Evolutionary conservation across 2,113 vertebrate genomes (phyloP).

Genomic region (Lophochroa leadbeateri): DNA sequence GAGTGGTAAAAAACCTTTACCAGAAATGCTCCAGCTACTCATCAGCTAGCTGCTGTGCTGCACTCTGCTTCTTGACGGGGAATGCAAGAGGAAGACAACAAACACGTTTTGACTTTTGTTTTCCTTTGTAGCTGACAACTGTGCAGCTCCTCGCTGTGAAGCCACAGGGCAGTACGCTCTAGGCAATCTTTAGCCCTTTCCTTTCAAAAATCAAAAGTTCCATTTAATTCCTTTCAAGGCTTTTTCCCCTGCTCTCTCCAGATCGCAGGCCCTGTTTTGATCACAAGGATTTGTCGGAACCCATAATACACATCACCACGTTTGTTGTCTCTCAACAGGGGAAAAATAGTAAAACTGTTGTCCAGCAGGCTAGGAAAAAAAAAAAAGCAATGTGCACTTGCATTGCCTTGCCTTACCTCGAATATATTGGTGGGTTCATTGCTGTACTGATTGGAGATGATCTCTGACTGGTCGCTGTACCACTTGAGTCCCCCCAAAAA

Average conservation of each 20-base stretch:
- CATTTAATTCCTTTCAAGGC: neutral
- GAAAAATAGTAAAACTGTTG: neutral
- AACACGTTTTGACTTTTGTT: slow-evolving; percentile 1
- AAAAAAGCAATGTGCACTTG: neutral
- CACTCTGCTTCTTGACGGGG: neutral
- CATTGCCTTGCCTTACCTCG: slow-evolving; percentile 83
- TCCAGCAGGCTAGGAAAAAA: neutral
- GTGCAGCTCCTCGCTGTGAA: neutral
- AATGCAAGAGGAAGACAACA: slow-evolving; percentile 24
- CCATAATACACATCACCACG: neutral
- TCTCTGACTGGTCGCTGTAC: slow-evolving; percentile 99
- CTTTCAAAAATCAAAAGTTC: slow-evolving; percentile 3
- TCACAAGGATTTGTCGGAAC: neutral
- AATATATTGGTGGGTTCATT: slow-evolving; percentile 94
- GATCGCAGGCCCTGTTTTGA: neutral
- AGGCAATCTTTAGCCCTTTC: neutral
- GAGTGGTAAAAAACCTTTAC: neutral
- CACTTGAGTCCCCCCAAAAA: slow-evolving; percentile 98
- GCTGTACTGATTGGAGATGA: slow-evolving; percentile 97
- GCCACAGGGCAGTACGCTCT: neutral
- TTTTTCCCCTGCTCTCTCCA: neutral
- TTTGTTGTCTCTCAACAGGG: neutral
- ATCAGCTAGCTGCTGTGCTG: neutral
- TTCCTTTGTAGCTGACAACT: slow-evolving; percentile 15
- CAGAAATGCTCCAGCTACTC: neutral